Evolutionary conservation across 2,797 vertebrate genomes (phyloP).

Genomic region (Lerista edwardsae): DNA sequence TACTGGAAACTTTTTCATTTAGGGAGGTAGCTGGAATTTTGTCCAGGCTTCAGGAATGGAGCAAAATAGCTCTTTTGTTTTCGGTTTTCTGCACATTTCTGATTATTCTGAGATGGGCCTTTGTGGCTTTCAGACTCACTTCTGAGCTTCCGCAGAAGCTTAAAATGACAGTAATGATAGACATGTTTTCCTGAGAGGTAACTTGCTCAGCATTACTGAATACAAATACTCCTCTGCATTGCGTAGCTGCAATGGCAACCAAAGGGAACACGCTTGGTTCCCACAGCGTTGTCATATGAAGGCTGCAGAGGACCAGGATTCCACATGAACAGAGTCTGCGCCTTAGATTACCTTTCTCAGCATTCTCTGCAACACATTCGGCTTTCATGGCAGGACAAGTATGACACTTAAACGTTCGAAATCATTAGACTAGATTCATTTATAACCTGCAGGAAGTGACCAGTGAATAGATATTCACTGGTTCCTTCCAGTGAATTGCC

Average conservation of each 20-base stretch:
- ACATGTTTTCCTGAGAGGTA: neutral
- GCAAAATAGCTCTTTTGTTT: neutral
- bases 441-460: too few relatives aligned
- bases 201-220: neutral
- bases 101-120: neutral
- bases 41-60: neutral
- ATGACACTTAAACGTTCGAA: neutral
- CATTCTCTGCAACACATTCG: neutral
- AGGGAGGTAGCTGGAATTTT: neutral
- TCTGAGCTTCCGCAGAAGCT: neutral
- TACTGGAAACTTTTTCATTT: neutral
- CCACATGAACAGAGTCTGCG: too few relatives aligned
- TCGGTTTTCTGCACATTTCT: neutral
- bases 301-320: neutral
- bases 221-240: neutral
- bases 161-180: neutral
- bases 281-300: neutral
- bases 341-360: too few relatives aligned
- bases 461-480: too few relatives aligned
- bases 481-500: too few relatives aligned
- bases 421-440: neutral
- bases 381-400: neutral
- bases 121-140: neutral
- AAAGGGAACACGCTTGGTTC: neutral
- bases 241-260: neutral